A percentile compares a stretch with the other conserved stretches of the same genome.
Evolutionary conservation across 2,888 invertebrate genomes (phyloP).

Genomic region (Xylophagus ater): DNA sequence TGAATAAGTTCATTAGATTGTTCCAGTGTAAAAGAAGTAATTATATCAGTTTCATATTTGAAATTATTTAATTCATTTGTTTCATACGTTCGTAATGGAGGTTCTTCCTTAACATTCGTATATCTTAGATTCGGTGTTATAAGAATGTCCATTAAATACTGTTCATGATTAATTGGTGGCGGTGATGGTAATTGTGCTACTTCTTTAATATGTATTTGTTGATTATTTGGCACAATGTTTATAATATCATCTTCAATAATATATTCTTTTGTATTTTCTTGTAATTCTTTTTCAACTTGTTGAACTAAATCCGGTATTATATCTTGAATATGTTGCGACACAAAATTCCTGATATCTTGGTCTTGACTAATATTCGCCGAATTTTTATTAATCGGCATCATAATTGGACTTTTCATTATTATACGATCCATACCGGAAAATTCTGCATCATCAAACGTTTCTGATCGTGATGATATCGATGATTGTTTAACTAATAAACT

Average conservation of each 20-base stretch:
- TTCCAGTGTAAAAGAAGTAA: no score
- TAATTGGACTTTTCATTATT: conserved; percentile 36
- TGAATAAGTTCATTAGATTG: no score
- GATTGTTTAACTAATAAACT: conserved; percentile 22
- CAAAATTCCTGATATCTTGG: conserved; percentile 34
- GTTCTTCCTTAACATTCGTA: conserved; percentile 26
- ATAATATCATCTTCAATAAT: conserved; percentile 4
- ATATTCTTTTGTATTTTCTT: conserved; percentile 20
- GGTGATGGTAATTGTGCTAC: no score
- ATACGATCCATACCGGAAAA: conserved; percentile 26
- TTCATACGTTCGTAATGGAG: conserved; percentile 24
- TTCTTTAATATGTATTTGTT: background rate
- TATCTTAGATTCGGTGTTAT: conserved; percentile 32
- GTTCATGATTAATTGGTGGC: conserved; percentile 8
- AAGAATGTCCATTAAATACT: conserved; percentile 29
- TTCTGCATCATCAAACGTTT: conserved; percentile 21
- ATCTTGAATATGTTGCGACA: conserved; percentile 39
- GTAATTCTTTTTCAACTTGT: conserved; percentile 35
- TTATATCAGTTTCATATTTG: conserved; percentile 19
- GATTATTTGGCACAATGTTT: background rate
- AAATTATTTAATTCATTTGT: conserved; percentile 29
- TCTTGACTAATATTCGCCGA: conserved; percentile 18
- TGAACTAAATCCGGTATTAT: conserved; percentile 37
- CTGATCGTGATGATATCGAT: conserved; percentile 10
- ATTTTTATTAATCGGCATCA: conserved; percentile 17